Percentiles rank a stretch among this genome's conserved stretches.
Conservation (phyloP, 2,888 invertebrate species). For the Rapana venosa region DNA sequence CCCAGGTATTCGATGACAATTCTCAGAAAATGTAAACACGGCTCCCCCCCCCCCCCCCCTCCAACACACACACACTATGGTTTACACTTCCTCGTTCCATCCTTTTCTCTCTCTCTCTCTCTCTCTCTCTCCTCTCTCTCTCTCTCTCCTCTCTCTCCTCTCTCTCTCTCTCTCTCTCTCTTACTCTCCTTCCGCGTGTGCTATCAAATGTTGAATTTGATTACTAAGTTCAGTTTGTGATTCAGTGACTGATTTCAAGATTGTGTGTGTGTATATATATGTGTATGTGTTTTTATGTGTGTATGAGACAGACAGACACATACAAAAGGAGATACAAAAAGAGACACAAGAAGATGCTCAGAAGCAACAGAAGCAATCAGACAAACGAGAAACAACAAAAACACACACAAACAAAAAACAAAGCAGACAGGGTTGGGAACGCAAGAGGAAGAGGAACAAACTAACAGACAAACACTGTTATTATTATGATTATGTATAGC, state of each 20-base stretch:
- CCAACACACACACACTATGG: no score
- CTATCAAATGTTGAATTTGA: neutral
- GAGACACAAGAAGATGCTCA: no score
- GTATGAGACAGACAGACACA: neutral
- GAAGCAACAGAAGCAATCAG: no score
- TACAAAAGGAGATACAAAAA: neutral
- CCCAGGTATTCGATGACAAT: neutral
- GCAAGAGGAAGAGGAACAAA: no score
- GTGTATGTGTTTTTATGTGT: neutral
- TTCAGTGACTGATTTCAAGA: neutral
- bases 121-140: neutral
- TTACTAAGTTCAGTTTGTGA: neutral
- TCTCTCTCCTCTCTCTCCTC: no score
- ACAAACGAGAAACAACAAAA: no score
- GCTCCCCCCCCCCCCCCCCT: neutral
- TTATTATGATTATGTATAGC: no score
- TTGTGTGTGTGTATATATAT: neutral
- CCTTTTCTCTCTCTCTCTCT: neutral
- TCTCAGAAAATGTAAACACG: neutral
- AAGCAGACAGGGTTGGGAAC: no score
- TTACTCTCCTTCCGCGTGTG: neutral
- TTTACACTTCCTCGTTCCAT: neutral
- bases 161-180: no score
- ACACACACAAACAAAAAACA: no score
- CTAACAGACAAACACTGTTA: no score